These are phyloP conservation scores for Dione vanillae DNA, from an alignment of 2,888 invertebrate genomes.

Conservation along the genomic window DNA sequence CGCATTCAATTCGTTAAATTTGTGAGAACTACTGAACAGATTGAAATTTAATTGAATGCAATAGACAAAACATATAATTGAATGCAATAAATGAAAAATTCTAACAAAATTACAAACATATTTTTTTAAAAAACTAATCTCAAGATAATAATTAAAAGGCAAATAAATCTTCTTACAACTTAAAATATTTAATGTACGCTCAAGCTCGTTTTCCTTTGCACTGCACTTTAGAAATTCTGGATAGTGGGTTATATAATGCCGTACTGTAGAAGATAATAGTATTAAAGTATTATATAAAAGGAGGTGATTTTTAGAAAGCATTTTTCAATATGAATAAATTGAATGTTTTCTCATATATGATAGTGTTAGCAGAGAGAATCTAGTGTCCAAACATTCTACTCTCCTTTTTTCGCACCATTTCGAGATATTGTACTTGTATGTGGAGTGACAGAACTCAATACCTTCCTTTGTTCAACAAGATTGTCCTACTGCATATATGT, in stretches of 20 bases:
- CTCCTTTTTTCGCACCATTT: neutral
- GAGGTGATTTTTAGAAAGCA: neutral
- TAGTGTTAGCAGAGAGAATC: neutral
- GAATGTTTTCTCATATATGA: neutral
- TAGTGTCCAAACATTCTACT: neutral
- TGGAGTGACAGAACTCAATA: neutral
- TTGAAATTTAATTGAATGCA: too few species aligned
- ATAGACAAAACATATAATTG: too few species aligned
- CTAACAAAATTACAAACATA: too few species aligned
- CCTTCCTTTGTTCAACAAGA: neutral
- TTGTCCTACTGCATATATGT: too few species aligned
- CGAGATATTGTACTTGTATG: neutral
- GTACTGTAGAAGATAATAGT: slow-evolving; percentile 19
- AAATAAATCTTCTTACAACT: slow-evolving; percentile 5
- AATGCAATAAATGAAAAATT: too few species aligned
- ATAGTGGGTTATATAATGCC: slow-evolving; percentile 15
- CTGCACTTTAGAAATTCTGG: slow-evolving; percentile 13
- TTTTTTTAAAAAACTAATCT: neutral
- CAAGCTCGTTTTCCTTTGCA: slow-evolving; percentile 11
- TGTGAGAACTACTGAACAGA: too few species aligned
- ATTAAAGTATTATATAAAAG: slow-evolving; percentile 16
- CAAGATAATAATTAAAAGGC: neutral
- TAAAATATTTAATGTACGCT: slow-evolving; percentile 18
- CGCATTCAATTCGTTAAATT: too few species aligned
- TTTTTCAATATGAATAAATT: neutral